phyloP scores from a whole-genome alignment of 2,888 invertebrate genomes.

The Hydrotaea cyrtoneurina region DNA sequence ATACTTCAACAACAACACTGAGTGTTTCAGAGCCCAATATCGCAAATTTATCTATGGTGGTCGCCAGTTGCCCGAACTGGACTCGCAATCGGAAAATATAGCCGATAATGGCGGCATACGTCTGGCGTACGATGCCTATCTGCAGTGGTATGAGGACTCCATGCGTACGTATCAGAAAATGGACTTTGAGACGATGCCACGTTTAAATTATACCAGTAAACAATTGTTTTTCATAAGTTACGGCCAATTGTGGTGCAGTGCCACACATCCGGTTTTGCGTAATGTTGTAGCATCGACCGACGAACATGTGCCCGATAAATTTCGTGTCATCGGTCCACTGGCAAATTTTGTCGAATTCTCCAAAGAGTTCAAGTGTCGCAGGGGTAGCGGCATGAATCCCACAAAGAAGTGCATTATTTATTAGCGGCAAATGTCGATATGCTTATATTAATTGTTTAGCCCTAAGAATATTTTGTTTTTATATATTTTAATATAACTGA shows the following conservation, averaged over 20 bases:
- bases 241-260: constrained; percentile 76
- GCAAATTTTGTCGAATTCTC: constrained; percentile 76
- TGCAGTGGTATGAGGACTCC: constrained; percentile 71
- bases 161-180: constrained; percentile 2
- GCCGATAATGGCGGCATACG: constrained; percentile 78
- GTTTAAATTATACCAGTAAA: constrained; percentile 72
- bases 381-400: constrained; percentile 75
- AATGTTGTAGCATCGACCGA: constrained; percentile 70
- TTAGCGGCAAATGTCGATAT: constrained; percentile 63
- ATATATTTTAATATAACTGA: no score
- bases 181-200: constrained; percentile 71
- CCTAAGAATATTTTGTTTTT: no score
- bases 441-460: no score
- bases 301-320: constrained; percentile 73
- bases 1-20: constrained; percentile 73
- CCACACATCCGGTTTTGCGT: constrained; percentile 66
- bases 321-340: constrained; percentile 76
- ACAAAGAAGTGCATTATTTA: constrained; percentile 74
- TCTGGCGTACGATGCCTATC: constrained; percentile 76
- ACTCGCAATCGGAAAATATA: constrained; percentile 75
- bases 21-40: constrained; percentile 77
- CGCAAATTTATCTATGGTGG: constrained; percentile 73
- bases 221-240: constrained; percentile 77
- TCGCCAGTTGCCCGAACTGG: constrained; percentile 68
- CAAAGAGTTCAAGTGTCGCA: constrained; percentile 73